phyloP scores from a whole-genome alignment of 2,797 vertebrate species.

The Rhabdomys pumilio region DNA sequence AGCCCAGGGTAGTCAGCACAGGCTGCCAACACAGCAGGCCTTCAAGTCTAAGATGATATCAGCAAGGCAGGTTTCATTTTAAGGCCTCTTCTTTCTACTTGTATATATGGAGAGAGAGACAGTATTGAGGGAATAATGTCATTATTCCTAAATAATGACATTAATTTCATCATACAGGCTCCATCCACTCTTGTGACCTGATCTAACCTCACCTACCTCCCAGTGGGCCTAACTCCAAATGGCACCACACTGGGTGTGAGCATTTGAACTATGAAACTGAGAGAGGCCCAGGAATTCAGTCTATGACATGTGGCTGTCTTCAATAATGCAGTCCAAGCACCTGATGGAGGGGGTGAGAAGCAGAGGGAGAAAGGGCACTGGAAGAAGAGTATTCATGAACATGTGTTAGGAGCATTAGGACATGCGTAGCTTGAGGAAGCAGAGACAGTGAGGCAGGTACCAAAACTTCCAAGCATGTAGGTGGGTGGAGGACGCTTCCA shows the following conservation, averaged over 20 bases:
- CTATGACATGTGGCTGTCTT: not conserved
- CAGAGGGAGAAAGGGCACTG: not conserved
- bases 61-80: not conserved
- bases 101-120: not conserved
- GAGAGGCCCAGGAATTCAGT: not conserved
- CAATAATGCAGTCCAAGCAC: not conserved
- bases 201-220: too few relatives aligned
- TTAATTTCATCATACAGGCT: not conserved
- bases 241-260: not conserved
- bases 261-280: not conserved
- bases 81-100: not conserved
- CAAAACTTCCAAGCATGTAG: not conserved
- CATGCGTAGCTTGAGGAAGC: not conserved
- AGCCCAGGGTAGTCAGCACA: too few relatives aligned
- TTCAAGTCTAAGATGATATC: not conserved
- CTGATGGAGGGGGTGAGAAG: not conserved
- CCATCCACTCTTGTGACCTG: not conserved
- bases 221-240: not conserved
- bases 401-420: not conserved
- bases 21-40: not conserved
- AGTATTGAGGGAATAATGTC: too few relatives aligned
- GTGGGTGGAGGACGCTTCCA: not conserved
- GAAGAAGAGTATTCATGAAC: not conserved
- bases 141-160: not conserved
- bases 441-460: not conserved